Evolutionary conservation across 2,888 invertebrate genomes (phyloP).

Genomic region (Amphiduros pacificus): DNA sequence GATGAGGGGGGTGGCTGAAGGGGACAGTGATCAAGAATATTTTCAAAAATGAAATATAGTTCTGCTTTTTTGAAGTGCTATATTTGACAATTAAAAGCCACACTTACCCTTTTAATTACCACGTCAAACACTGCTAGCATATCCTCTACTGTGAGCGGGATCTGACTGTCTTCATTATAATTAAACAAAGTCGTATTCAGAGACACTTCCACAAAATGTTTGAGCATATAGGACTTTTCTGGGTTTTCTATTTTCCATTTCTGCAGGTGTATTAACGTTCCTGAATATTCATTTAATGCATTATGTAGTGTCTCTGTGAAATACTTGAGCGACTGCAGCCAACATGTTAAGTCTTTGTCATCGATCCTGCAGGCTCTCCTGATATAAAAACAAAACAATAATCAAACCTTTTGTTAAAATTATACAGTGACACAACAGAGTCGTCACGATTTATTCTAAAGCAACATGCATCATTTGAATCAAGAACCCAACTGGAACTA

Average conservation of each 20-base stretch:
- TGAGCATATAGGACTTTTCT: background rate
- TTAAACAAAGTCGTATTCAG: too few relatives aligned
- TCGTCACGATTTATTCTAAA: too few relatives aligned
- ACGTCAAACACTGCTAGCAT: background rate
- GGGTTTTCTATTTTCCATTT: background rate
- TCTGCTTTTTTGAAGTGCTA: background rate
- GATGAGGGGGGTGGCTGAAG: too few relatives aligned
- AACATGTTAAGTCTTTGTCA: background rate
- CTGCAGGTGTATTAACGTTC: background rate
- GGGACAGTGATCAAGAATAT: too few relatives aligned
- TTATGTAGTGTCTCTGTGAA: background rate
- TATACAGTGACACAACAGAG: too few relatives aligned
- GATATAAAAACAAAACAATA: background rate
- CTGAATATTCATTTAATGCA: slow-evolving; percentile 3
- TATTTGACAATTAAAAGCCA: background rate
- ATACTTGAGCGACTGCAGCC: background rate
- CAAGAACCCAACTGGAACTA: too few relatives aligned
- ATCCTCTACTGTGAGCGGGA: background rate
- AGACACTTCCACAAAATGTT: too few relatives aligned
- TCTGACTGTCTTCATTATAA: background rate
- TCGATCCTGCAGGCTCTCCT: background rate
- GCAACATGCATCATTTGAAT: too few relatives aligned
- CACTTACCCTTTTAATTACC: slow-evolving; percentile 1
- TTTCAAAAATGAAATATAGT: background rate
- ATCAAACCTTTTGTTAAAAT: too few relatives aligned